A percentile compares a stretch with the other conserved stretches of the same genome.
phyloP scores from a whole-genome alignment of 2,888 invertebrate genomes.

The Drosophila hamatofila region DNA sequence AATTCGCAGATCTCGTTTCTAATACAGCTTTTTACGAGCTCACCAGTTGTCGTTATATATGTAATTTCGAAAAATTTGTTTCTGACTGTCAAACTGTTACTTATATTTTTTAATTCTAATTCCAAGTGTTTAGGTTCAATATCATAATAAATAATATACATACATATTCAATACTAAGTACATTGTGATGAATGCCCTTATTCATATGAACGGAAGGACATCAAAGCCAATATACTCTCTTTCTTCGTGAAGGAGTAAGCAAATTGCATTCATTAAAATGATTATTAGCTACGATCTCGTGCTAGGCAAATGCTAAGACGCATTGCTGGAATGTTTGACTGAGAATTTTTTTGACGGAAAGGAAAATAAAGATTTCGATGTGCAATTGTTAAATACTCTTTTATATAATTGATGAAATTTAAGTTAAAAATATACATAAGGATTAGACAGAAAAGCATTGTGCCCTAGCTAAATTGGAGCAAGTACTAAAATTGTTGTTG shows the following conservation, averaged over 20 bases:
- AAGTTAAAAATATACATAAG: background rate
- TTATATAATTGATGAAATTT: too few species aligned
- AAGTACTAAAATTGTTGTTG: background rate
- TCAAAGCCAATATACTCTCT: background rate
- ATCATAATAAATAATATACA: background rate
- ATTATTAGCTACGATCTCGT: conserved; percentile 39
- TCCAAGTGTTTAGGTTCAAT: background rate
- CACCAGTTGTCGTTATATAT: too few species aligned
- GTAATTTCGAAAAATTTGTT: too few species aligned
- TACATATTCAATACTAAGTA: too few species aligned
- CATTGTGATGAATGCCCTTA: background rate
- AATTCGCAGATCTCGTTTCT: too few species aligned
- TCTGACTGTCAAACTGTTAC: too few species aligned
- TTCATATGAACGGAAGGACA: background rate
- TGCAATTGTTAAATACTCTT: conserved; percentile 1
- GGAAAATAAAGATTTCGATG: background rate
- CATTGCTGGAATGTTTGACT: conserved; percentile 30
- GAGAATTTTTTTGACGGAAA: conserved; percentile 3
- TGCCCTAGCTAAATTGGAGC: background rate
- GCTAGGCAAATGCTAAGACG: conserved; percentile 19
- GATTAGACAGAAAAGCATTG: background rate
- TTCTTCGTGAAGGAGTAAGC: background rate
- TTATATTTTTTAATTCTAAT: too few species aligned
- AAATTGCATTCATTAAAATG: conserved; percentile 48
- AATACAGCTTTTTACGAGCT: too few species aligned